Base-by-base conservation (phyloP, 2,113 vertebrate genomes). In the Caranx melampygus region DNA sequence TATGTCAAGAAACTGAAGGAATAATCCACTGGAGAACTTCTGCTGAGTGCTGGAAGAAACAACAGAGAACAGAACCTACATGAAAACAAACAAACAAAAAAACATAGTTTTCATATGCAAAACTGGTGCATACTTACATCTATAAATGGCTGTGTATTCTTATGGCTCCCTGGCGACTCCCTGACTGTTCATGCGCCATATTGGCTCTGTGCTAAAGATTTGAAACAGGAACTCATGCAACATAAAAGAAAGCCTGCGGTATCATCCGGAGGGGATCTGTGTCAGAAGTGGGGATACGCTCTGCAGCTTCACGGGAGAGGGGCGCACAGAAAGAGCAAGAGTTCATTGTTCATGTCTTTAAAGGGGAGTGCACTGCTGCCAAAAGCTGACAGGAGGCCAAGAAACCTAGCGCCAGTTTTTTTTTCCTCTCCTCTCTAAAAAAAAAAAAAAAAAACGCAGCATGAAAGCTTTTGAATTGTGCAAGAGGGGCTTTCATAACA, bases 361-460 rank as follows among this genome's bases (percentile, higher is more conserved):
- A 82, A 82, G 82, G 79, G 76, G 62, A 78, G 44, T 57, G 31
- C 4, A 3, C 21, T 10, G 45, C 77, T 82, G 83, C 81, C 72
- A 76, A 40, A 69, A 1, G 58, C 26, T 80, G 86, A 76, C 83
- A 88, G 75, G 21, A 85, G 72, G 55, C 65, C 75, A 75, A 40
- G 26, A 59, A 52, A 58, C 26, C 60, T 16, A 61, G 8, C 33
- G 69, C 55, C 49, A 55, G 6, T 20, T 52, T 15, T 1, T 58
- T 57, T 59, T 34, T 47, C 5, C 11, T 21, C 3, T 21, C 6
- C 54, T 42, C 20, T 47, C 11, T 70, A 66, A 64, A 75, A 72
- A 58, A 72, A 13, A 74, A 70, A 64, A 75, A 72, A 58, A 72
- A 52, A 74, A 71, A 61, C 42, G 49, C 21, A 49, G 35, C 75